These are phyloP conservation scores for Aporophyla nigra DNA, from an alignment of 2,888 invertebrate species.

Conservation along the genomic window DNA sequence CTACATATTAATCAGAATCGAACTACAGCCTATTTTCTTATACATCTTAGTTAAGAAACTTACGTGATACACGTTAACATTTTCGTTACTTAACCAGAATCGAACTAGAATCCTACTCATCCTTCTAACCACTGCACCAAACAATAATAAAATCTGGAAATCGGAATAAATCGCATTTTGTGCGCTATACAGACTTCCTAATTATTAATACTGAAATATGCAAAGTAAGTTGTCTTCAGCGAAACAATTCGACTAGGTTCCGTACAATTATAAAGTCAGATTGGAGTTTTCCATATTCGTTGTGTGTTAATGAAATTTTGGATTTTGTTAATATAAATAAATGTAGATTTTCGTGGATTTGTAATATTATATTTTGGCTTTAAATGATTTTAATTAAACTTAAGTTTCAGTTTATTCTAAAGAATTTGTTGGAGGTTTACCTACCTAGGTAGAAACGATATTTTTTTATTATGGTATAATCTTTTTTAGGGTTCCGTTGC, in stretches of 20 bases:
- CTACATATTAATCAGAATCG: not conserved
- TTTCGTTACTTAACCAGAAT: conserved; percentile 22
- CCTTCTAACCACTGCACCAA: conserved; percentile 29
- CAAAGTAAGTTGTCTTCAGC: conserved; percentile 85
- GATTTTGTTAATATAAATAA: conserved; percentile 52
- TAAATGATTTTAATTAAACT: not conserved
- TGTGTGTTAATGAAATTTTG: conserved; percentile 75
- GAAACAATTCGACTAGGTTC: conserved; percentile 69
- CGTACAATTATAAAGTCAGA: conserved; percentile 87
- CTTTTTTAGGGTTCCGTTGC: too few species aligned
- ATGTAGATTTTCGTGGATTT: conserved; percentile 37
- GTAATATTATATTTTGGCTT: not conserved
- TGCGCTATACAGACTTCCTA: conserved; percentile 76
- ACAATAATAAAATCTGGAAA: conserved; percentile 69
- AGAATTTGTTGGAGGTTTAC: not conserved
- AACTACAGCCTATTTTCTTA: too few species aligned
- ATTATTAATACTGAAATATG: conserved; percentile 88
- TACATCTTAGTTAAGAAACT: not conserved
- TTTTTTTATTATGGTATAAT: too few species aligned
- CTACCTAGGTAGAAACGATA: not conserved
- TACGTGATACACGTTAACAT: not conserved
- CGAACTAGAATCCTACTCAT: conserved; percentile 19
- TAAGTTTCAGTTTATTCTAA: not conserved
- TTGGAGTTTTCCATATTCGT: conserved; percentile 83
- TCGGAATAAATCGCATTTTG: conserved; percentile 80